Conservation (phyloP, 2,888 invertebrate species). For the Morinoia aosen region DNA sequence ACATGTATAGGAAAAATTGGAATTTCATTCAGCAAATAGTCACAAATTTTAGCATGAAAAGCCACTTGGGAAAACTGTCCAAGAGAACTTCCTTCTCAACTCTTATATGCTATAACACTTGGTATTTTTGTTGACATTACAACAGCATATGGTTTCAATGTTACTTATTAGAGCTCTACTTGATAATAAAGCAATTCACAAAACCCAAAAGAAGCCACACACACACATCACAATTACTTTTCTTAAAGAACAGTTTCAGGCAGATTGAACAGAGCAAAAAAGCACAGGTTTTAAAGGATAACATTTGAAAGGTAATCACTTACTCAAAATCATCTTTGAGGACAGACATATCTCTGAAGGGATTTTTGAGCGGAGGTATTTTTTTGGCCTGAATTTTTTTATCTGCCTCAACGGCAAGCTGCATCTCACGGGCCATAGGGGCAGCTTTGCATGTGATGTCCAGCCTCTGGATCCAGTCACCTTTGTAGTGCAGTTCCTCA, state of each 20-base stretch:
- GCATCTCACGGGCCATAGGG: conserved; percentile 87
- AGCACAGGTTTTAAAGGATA: not conserved
- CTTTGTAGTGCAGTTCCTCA: conserved; percentile 2
- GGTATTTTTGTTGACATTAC: not conserved
- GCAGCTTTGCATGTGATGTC: conserved; percentile 84
- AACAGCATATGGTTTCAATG: too few species aligned
- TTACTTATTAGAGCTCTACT: not conserved
- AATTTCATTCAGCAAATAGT: too few species aligned
- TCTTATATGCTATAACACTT: not conserved
- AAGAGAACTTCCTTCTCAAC: too few species aligned
- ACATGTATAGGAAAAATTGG: too few species aligned
- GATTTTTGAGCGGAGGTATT: not conserved
- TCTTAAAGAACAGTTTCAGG: not conserved
- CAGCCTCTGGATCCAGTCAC: conserved; percentile 84
- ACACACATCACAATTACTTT: not conserved
- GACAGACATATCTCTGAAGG: conserved; percentile 40
- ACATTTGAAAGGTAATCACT: not conserved
- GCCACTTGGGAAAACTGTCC: too few species aligned
- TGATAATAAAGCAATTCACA: not conserved
- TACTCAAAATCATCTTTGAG: conserved; percentile 41
- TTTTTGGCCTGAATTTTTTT: conserved; percentile 16
- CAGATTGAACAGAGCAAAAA: not conserved
- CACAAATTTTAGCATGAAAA: too few species aligned
- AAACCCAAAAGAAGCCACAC: not conserved
- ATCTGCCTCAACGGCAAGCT: conserved; percentile 71